Base-by-base conservation (phyloP, 2,888 invertebrate genomes). In the Halictus ligatus region DNA sequence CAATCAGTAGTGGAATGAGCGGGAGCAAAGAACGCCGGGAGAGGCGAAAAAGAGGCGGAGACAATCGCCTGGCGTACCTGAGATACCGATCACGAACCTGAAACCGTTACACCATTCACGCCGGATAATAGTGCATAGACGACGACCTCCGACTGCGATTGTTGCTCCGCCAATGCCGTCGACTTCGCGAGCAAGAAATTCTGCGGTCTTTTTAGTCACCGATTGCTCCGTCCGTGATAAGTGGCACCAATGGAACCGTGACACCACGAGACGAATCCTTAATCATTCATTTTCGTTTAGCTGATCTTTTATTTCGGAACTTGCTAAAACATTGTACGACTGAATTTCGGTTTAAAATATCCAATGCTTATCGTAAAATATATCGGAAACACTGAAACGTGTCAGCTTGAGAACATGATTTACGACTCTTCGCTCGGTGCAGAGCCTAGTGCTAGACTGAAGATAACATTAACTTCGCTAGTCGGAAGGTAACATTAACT, bases 1-100 rank as follows among this genome's bases (percentile, higher is more conserved):
- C 89, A 89, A 90, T 91, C 90, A 89, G 87, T 90, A 86, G 90
- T 77, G 71, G 83, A 81, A 77, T 76, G 64, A 29, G 40, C 29
- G 64, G 75, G 85, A 84, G 83, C 82, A 78, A 81, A 74, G 80
- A 77, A 83, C 78, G 43, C 64, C 79, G 79, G 81, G 74, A 60
- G 54, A 60, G 73, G 82, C 86, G 87, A 86, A 87, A 88, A 86
- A 85, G 82, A 85, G 84, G 84, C 43, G 86, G 85, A 89, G 89
- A 89, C 91, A 88, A 89, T 89, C 89, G 90, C 89, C 78, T 85
- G 86, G 64, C 85, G 85, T 84, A 84, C 78, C 90, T 87, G 90
- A 90, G 89, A 89, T 89, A 89, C 89, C 80, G 86, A 86, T 90
- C 90, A 80, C 85, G 83, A 71, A 88, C 67, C 79, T 71, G 78